Evolutionary conservation across 2,797 vertebrate species (phyloP).

Genomic region (Thalassophryne amazonica): DNA sequence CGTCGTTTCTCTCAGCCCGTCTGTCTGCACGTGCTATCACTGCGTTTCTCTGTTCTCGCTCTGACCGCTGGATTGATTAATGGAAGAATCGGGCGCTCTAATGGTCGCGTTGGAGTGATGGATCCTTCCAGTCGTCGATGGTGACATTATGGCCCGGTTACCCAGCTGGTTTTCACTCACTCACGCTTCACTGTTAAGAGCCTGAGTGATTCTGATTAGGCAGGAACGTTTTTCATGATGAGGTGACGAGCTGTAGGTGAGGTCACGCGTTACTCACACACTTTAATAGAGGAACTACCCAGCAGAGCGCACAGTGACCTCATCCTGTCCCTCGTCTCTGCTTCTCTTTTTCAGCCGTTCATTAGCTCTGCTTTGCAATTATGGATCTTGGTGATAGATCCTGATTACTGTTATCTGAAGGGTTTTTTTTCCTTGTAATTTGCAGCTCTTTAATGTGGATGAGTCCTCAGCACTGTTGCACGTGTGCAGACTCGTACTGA

Average conservation of each 20-base stretch:
- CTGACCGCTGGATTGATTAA: conserved; percentile 54
- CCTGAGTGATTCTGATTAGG: conserved; percentile 48
- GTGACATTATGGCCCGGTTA: conserved; percentile 60
- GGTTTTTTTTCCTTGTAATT: conserved; percentile 17
- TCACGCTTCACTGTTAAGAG: conserved; percentile 56
- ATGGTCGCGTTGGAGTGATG: conserved; percentile 51
- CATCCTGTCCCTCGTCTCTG: not conserved
- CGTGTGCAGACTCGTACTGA: not conserved
- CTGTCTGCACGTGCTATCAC: conserved; percentile 5
- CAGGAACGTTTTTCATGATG: conserved; percentile 47
- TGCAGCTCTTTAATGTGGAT: conserved; percentile 9
- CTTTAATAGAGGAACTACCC: conserved; percentile 36
- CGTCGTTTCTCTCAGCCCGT: conserved; percentile 10
- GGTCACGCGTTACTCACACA: conserved; percentile 36
- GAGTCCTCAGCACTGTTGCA: conserved; percentile 26
- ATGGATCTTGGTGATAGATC: conserved; percentile 1
- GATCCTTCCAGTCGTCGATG: conserved; percentile 38
- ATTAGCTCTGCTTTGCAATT: conserved; percentile 4
- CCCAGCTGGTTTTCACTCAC: conserved; percentile 41
- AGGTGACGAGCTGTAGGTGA: conserved; percentile 62
- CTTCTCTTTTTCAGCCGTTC: conserved; percentile 1
- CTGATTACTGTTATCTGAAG: conserved; percentile 23
- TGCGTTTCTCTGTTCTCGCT: conserved; percentile 15
- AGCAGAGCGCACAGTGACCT: conserved; percentile 29
- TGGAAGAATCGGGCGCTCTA: conserved; percentile 45